Conservation (phyloP, 1,140 invertebrate genomes). For the Hyposmocoma kahamanoa region DNA sequence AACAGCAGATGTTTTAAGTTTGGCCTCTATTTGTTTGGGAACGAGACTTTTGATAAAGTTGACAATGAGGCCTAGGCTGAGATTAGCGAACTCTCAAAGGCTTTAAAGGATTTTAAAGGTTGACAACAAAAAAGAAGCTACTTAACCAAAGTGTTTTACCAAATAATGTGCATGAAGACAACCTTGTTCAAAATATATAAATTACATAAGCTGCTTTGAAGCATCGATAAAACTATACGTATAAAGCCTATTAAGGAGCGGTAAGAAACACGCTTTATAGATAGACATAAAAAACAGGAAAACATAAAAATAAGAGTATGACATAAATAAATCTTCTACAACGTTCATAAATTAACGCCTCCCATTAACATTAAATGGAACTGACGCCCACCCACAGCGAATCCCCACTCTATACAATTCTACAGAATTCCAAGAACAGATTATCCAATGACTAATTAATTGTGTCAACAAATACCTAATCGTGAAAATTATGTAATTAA, state of each 20-base stretch:
- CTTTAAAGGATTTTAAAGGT: background rate
- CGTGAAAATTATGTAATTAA: too few relatives aligned
- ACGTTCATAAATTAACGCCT: constrained; percentile 49
- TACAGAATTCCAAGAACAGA: constrained; percentile 47
- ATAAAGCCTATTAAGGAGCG: too few relatives aligned
- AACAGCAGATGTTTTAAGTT: constrained; percentile 60
- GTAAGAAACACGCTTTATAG: too few relatives aligned
- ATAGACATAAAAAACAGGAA: too few relatives aligned
- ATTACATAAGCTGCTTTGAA: too few relatives aligned
- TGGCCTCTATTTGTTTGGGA: constrained; percentile 43
- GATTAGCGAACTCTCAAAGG: background rate
- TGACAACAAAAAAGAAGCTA: background rate
- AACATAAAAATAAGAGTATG: too few relatives aligned
- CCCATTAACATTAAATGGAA: constrained; percentile 44
- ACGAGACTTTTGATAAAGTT: constrained; percentile 37
- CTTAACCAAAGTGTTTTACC: background rate
- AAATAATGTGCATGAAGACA: too few relatives aligned
- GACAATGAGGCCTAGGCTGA: background rate
- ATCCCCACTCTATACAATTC: constrained; percentile 53
- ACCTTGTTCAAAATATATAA: too few relatives aligned
- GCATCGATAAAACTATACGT: too few relatives aligned
- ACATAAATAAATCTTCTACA: constrained; percentile 27
- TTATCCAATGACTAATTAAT: constrained; percentile 40
- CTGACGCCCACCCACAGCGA: constrained; percentile 44
- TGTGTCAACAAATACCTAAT: too few relatives aligned